These are phyloP conservation scores for Terrapene triunguis DNA, from an alignment of 2,113 vertebrate species.

Conservation along the genomic window DNA sequence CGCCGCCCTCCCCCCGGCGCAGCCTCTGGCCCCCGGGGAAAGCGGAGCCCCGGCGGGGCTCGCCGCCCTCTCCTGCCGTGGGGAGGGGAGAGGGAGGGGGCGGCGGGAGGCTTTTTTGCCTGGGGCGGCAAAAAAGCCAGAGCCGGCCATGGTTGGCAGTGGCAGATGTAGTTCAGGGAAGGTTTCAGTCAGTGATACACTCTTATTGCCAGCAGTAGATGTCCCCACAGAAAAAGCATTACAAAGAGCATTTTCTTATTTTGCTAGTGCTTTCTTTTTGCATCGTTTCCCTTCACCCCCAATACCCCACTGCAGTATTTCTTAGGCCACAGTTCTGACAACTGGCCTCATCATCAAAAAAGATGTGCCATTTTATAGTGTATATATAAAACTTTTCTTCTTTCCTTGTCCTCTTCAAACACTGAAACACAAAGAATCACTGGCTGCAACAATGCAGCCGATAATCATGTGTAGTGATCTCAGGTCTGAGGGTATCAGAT, in stretches of 20 bases:
- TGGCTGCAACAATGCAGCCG: accelerated
- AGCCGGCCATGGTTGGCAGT: too few species aligned
- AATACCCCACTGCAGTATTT: neutral
- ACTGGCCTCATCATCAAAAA: neutral
- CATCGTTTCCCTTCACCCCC: constrained; percentile 23
- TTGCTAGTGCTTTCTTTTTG: constrained; percentile 65
- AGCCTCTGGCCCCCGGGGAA: too few species aligned
- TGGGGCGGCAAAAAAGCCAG: too few species aligned
- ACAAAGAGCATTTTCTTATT: constrained; percentile 74
- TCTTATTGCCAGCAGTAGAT: constrained; percentile 73
- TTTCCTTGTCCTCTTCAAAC: neutral
- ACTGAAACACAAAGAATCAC: neutral
- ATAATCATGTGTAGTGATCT: accelerated
- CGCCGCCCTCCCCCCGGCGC: too few species aligned
- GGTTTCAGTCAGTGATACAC: constrained; percentile 73
- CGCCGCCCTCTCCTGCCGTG: too few species aligned
- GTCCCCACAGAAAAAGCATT: constrained; percentile 63
- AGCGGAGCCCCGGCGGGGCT: too few species aligned
- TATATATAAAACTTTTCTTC: neutral
- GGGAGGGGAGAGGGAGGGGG: too few species aligned
- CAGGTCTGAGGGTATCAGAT: accelerated
- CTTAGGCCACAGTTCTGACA: neutral
- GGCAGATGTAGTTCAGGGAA: constrained; percentile 77
- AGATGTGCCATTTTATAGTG: neutral
- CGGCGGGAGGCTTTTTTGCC: too few species aligned